phyloP scores from a whole-genome alignment of 2,113 vertebrate species.

The Rousettus leschenaultii region DNA sequence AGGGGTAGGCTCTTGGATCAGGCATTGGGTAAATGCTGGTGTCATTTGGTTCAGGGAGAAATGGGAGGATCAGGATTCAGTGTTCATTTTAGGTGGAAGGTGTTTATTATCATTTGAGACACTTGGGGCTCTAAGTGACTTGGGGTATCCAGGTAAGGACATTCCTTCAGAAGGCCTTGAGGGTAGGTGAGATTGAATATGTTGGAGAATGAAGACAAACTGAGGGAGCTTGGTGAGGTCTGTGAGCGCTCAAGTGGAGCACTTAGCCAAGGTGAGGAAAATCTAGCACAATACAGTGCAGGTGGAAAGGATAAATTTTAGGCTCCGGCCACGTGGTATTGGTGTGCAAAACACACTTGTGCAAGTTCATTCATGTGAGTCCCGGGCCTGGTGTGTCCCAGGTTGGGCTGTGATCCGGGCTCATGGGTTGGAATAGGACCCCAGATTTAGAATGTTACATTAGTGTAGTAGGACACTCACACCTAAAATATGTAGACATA shows the following conservation, averaged over 20 bases:
- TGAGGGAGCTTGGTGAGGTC: background rate
- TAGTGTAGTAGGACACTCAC: too few species aligned
- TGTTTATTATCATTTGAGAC: background rate
- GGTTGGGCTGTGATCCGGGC: too few species aligned
- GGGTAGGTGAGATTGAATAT: background rate
- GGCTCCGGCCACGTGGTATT: background rate
- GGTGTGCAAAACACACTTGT: background rate
- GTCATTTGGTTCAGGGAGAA: background rate
- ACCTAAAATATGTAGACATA: too few species aligned
- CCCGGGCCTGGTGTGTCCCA: too few species aligned
- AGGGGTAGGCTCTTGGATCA: background rate
- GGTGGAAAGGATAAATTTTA: too few species aligned
- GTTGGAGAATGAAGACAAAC: too few species aligned
- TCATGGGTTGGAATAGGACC: too few species aligned
- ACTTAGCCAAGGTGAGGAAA: background rate
- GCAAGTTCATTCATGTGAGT: too few species aligned
- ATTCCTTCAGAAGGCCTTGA: background rate
- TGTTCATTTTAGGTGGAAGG: background rate
- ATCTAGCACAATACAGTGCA: background rate
- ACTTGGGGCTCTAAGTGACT: background rate
- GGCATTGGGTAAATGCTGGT: background rate
- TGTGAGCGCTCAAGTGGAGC: background rate
- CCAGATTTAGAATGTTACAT: too few species aligned
- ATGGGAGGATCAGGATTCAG: background rate
- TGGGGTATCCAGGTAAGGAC: background rate